Percentiles rank a stretch among this genome's conserved stretches.
Conservation (phyloP, 1,140 invertebrate genomes). For the Lepidurus couesii region DNA sequence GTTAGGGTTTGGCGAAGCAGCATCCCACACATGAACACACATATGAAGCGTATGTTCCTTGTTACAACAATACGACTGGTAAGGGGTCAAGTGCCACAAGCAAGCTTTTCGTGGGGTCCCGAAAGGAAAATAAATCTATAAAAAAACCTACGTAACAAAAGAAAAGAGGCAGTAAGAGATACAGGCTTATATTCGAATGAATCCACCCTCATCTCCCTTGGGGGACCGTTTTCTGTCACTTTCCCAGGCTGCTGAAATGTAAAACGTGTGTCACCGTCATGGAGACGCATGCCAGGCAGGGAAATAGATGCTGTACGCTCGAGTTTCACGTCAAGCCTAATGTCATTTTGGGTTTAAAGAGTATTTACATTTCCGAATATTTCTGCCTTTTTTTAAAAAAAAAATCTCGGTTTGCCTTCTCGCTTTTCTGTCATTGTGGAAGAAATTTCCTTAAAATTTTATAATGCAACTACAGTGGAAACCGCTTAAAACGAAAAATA, state of each 20-base stretch:
- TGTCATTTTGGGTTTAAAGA: neutral
- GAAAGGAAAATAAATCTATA: neutral
- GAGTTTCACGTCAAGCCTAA: neutral
- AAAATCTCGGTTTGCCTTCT: too few relatives aligned
- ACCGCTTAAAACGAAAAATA: too few relatives aligned
- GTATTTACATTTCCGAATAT: too few relatives aligned
- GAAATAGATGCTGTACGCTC: neutral
- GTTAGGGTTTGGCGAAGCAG: neutral
- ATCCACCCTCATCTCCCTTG: constrained; percentile 10
- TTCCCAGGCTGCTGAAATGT: constrained; percentile 8
- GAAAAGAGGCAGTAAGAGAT: constrained; percentile 9
- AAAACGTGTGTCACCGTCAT: neutral
- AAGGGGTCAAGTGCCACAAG: constrained; percentile 15
- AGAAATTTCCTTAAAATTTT: too few relatives aligned
- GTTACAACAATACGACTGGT: constrained; percentile 12
- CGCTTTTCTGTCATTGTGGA: too few relatives aligned
- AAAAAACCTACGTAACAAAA: neutral
- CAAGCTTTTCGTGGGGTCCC: neutral
- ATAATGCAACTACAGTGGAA: too few relatives aligned
- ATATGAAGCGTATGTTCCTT: neutral
- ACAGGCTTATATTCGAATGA: neutral
- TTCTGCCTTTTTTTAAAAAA: too few relatives aligned
- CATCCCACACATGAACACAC: constrained; percentile 5
- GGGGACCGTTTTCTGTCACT: neutral
- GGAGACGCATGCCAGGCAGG: neutral